phyloP scores from a whole-genome alignment of 2,888 invertebrate species.

The Sipha maydis region DNA sequence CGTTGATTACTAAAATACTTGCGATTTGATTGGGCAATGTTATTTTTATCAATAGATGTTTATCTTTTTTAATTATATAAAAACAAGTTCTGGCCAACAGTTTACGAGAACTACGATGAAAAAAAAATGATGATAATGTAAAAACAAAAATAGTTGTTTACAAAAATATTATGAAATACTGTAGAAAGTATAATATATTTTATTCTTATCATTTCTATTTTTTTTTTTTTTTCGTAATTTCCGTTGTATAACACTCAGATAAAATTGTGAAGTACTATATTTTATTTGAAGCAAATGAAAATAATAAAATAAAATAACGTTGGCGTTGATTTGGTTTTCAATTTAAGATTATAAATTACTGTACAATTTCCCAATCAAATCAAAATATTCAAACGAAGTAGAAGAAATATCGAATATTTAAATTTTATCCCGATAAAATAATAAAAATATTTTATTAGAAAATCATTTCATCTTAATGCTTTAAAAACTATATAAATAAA shows the following conservation, averaged over 20 bases:
- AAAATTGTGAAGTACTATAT: background rate
- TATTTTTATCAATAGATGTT: slow-evolving; percentile 8
- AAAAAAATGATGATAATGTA: background rate
- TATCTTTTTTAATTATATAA: slow-evolving; percentile 32
- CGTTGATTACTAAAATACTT: slow-evolving; percentile 7
- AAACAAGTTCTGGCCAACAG: background rate
- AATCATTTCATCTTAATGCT: too few species aligned
- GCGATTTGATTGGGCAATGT: slow-evolving; percentile 17
- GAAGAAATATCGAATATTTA: too few species aligned
- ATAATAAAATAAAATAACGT: slow-evolving; percentile 7
- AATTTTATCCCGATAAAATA: too few species aligned
- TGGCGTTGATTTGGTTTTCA: background rate
- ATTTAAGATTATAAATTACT: background rate
- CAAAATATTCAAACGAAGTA: too few species aligned
- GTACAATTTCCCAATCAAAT: too few species aligned
- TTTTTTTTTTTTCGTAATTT: slow-evolving; percentile 22
- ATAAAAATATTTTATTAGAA: too few species aligned
- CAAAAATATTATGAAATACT: background rate
- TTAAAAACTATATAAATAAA: too few species aligned
- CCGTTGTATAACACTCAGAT: background rate
- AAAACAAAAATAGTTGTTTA: slow-evolving; percentile 1
- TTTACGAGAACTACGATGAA: background rate
- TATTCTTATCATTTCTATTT: background rate
- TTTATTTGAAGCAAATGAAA: background rate
- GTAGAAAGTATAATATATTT: background rate